Evolutionary conservation across 2,888 invertebrate species (phyloP).

Genomic region (Andrena haemorrhoa): DNA sequence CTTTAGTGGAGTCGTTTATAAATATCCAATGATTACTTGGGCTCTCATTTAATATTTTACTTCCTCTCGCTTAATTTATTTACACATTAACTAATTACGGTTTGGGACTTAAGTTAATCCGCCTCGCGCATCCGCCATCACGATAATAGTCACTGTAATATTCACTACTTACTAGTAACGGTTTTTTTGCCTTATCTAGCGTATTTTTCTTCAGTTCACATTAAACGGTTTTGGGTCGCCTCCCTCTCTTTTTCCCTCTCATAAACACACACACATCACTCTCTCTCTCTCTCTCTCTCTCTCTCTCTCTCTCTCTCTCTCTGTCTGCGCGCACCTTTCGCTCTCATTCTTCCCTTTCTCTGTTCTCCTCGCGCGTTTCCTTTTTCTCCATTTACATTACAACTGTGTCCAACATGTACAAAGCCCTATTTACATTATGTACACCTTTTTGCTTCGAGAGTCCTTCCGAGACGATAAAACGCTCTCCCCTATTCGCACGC

Average conservation of each 20-base stretch:
- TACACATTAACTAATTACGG: constrained; percentile 82
- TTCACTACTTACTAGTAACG: constrained; percentile 79
- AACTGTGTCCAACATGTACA: constrained; percentile 86
- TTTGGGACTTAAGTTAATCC: constrained; percentile 78
- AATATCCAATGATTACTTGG: constrained; percentile 83
- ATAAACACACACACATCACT: neutral
- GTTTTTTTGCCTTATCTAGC: constrained; percentile 70
- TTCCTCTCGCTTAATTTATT: constrained; percentile 82
- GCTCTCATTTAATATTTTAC: constrained; percentile 80
- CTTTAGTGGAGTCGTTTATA: constrained; percentile 78
- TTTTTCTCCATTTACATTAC: constrained; percentile 79
- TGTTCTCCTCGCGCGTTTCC: constrained; percentile 46
- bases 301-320: constrained; percentile 53
- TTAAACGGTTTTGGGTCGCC: constrained; percentile 75
- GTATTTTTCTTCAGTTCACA: constrained; percentile 74
- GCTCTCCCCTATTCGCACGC: constrained; percentile 60
- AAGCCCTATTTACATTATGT: constrained; percentile 87
- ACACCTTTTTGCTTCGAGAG: constrained; percentile 77
- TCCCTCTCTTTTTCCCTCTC: constrained; percentile 60
- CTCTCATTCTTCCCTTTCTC: constrained; percentile 44
- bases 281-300: constrained; percentile 61
- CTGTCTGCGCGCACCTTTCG: constrained; percentile 54
- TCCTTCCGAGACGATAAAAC: constrained; percentile 67
- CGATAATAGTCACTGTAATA: constrained; percentile 76
- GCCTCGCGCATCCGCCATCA: constrained; percentile 75